Percentiles rank a stretch among this genome's conserved stretches.
These are phyloP conservation scores for Cephus rjabovi DNA, from an alignment of 2,888 invertebrate species.

Conservation along the genomic window DNA sequence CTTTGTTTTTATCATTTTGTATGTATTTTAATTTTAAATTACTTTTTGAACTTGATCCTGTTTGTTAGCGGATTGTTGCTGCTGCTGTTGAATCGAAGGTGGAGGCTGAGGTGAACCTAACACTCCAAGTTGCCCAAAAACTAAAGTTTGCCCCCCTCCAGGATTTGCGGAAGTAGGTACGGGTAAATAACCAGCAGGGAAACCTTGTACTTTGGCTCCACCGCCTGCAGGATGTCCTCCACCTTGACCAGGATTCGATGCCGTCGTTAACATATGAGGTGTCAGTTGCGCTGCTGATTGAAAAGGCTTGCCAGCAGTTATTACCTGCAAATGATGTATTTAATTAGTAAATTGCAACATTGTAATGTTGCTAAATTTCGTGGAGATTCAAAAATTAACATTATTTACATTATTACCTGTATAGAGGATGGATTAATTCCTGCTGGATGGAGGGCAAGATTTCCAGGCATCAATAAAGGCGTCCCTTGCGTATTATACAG, in stretches of 20 bases:
- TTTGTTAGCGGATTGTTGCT: slow-evolving; percentile 57
- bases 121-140: slow-evolving; percentile 79
- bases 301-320: slow-evolving; percentile 86
- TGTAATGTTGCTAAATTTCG: background rate
- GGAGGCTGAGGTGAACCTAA: slow-evolving; percentile 72
- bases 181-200: slow-evolving; percentile 81
- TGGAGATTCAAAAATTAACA: background rate
- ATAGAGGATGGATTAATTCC: slow-evolving; percentile 83
- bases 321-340: slow-evolving; percentile 71
- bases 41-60: slow-evolving; percentile 64
- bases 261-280: slow-evolving; percentile 84
- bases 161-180: slow-evolving; percentile 82
- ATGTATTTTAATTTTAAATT: slow-evolving; percentile 8
- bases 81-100: slow-evolving; percentile 55
- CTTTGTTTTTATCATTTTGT: background rate
- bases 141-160: slow-evolving; percentile 75
- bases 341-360: background rate
- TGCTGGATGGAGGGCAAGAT: slow-evolving; percentile 79
- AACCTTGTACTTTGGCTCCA: slow-evolving; percentile 61
- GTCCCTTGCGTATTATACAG: slow-evolving; percentile 85
- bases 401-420: slow-evolving; percentile 65
- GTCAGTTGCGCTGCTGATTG: slow-evolving; percentile 79
- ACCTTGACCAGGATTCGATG: slow-evolving; percentile 64
- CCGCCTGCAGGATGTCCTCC: slow-evolving; percentile 56
- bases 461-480: slow-evolving; percentile 82